Evolutionary conservation across 2,113 vertebrate genomes (phyloP).

Genomic region (Emydocephalus ijimae): DNA sequence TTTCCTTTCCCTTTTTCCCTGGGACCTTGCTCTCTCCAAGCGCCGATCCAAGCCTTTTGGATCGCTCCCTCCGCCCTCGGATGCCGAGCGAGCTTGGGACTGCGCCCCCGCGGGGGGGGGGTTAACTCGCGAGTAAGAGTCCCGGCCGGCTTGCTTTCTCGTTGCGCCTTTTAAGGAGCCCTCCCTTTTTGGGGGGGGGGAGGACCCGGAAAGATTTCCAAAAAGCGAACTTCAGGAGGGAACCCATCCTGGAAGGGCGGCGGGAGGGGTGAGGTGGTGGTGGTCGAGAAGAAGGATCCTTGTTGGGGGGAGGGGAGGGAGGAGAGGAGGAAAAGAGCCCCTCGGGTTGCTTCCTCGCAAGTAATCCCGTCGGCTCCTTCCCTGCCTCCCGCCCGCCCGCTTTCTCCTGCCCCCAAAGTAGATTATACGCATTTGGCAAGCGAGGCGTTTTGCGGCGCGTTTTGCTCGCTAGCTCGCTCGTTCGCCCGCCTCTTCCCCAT

Average conservation of each 20-base stretch:
- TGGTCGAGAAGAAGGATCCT: background rate
- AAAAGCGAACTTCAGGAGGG: background rate
- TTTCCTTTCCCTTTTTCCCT: accelerated
- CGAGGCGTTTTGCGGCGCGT: background rate
- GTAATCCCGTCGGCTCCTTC: background rate
- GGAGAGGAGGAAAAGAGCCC: no score
- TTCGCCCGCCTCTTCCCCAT: no score
- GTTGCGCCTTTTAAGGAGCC: background rate
- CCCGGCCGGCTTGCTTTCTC: background rate
- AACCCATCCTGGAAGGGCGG: background rate
- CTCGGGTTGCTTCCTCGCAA: background rate
- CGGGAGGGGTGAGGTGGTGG: no score
- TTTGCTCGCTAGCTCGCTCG: no score
- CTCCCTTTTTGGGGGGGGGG: no score
- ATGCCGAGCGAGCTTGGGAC: no score
- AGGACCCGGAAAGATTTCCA: background rate
- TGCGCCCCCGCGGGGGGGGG: background rate
- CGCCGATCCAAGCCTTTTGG: background rate
- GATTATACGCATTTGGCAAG: background rate
- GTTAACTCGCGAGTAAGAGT: background rate
- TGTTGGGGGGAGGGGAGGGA: accelerated
- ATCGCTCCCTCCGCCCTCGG: background rate
- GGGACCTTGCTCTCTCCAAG: background rate
- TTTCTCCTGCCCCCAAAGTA: background rate
- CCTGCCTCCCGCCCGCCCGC: background rate